Evolutionary conservation across 1,140 invertebrate species (phyloP).

Genomic region (Lasioglossum albipes): DNA sequence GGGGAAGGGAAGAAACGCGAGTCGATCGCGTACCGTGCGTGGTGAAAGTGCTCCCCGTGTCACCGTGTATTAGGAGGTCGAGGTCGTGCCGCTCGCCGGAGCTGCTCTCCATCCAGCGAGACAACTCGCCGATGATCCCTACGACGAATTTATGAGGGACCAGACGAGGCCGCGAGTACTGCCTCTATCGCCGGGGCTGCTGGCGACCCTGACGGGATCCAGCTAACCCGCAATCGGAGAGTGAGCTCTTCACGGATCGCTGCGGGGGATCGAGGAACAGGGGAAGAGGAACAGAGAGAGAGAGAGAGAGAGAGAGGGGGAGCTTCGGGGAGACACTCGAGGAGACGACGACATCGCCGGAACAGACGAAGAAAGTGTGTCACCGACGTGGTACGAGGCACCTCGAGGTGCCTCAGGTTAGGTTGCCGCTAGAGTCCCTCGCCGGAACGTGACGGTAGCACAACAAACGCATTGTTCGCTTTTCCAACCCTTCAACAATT

Average conservation of each 20-base stretch:
- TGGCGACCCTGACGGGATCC: constrained; percentile 11
- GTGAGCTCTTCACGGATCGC: background rate
- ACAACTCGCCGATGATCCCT: background rate
- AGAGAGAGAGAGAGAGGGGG: constrained; percentile 23
- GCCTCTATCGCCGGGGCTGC: background rate
- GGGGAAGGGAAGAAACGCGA: background rate
- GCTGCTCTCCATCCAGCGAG: background rate
- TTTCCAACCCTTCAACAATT: too few relatives aligned
- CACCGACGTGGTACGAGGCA: constrained; percentile 46
- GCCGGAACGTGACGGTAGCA: constrained; percentile 12
- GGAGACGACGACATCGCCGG: constrained; percentile 28
- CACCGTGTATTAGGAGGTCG: constrained; percentile 56
- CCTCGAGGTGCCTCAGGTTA: constrained; percentile 44
- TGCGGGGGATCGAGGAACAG: background rate
- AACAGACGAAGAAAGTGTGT: constrained; percentile 58
- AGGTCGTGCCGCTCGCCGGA: constrained; percentile 49
- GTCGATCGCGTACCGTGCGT: constrained; percentile 39
- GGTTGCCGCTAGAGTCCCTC: constrained; percentile 41
- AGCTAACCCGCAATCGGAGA: background rate
- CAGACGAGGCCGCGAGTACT: background rate
- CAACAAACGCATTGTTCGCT: constrained; percentile 2
- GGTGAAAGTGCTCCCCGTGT: constrained; percentile 55
- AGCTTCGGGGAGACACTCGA: constrained; percentile 2
- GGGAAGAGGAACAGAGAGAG: background rate
- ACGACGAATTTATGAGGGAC: background rate